Evolutionary conservation across 2,888 invertebrate species (phyloP), one percentile per base, ranked within the genome.

Genomic region (Archips crataeganus): DNA sequence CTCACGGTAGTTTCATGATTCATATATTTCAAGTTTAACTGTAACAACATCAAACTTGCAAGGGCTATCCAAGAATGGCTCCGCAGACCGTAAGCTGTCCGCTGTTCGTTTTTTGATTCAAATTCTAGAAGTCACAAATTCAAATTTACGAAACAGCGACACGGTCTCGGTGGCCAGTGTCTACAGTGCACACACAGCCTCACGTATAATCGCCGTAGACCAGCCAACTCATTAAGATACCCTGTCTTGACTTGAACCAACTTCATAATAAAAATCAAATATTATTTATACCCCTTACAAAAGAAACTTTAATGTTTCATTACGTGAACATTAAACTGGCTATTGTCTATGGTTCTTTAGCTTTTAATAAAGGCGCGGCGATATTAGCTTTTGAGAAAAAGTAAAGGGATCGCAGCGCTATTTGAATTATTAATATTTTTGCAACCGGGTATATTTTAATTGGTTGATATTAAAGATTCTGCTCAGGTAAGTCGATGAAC

Each of bases 341-440:
- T 51, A 51, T 51, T 65, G 65, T 51, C 47, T 65, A 51, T 39
- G 51, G 61, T 15, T 39, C 11, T 15, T 49, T 32, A 13, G 10
- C 51, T 32, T 51, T 39, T 54, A 54, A 54, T 65, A 65, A 65
- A 34, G 51, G 51, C 36, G 10, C 6, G 39, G n/a, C 13, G 36
- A 39, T 67, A 57, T 67, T 68, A 57, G 57, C 72, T 45, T 57
- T 72, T 60, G 11, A 49, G 23, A 61, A 10, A 45, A 59, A 59
- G 70, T 42, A 3, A 62, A 61, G 49, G 65, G 65, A 51, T 65
- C 36, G 15, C 49, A 51, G 36, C 36, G 15, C 49, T 36, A 36
- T 65, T 65, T 51, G 65, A 51, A 65, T 65, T 65, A 65, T 65
- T 65, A 65, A 65, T 65, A 65, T 39, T 65, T 65, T 65, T 65